These are phyloP conservation scores for Gavialis gangeticus DNA, from an alignment of 2,113 vertebrate species.

Conservation along the genomic window DNA sequence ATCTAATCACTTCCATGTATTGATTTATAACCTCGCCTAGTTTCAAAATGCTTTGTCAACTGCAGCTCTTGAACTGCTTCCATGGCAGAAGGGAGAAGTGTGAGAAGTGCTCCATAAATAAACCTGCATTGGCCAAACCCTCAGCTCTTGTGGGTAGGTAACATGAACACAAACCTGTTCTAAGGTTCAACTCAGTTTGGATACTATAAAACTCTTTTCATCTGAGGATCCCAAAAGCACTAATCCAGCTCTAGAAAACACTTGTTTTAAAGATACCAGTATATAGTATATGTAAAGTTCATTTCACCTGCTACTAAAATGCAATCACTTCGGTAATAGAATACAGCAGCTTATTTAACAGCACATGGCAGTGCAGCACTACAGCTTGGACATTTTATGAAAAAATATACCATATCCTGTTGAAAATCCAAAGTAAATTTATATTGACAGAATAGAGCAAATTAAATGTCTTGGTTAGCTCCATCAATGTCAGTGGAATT, in stretches of 20 bases:
- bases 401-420: neutral
- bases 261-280: neutral
- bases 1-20: neutral
- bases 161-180: neutral
- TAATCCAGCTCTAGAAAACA: neutral
- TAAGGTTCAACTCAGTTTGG: neutral
- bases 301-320: neutral
- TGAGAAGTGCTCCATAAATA: neutral
- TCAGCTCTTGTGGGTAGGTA: neutral
- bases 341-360: neutral
- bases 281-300: neutral
- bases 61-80: neutral
- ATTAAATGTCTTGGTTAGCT: conserved; percentile 19
- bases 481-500: neutral
- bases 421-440: conserved; percentile 1
- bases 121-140: neutral
- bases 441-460: neutral
- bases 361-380: neutral
- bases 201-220: neutral
- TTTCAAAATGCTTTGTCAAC: neutral
- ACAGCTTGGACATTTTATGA: neutral
- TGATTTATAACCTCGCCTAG: neutral
- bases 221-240: neutral
- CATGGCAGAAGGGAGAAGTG: neutral
- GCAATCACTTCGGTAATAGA: neutral